phyloP scores from a whole-genome alignment of 35 echinoderm and acorn worm genomes.

The Stichopus chloronotus region DNA sequence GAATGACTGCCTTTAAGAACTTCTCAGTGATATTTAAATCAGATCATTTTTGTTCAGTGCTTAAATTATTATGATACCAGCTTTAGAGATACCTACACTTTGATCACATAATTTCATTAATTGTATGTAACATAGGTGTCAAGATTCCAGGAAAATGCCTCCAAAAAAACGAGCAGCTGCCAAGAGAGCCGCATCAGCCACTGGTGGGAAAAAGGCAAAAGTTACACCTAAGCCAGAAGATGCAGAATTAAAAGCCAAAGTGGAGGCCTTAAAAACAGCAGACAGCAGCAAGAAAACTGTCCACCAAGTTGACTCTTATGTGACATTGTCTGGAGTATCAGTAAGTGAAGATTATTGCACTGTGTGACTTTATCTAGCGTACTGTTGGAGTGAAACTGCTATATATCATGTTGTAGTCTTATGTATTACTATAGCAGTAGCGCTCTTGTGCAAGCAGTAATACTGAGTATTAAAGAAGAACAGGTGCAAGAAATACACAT shows the following conservation, averaged over 20 bases:
- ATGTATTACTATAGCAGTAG: not conserved
- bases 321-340: not conserved
- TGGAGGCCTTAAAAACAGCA: conserved; percentile 72
- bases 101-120: no score
- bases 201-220: conserved; percentile 12
- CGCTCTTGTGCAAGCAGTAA: no score
- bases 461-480: no score
- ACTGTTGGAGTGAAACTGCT: not conserved
- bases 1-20: no score
- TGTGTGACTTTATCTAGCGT: not conserved
- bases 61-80: no score
- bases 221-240: conserved; percentile 38
- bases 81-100: no score
- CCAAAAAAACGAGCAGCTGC: conserved; percentile 17
- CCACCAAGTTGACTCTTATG: conserved; percentile 57
- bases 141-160: conserved; percentile 18
- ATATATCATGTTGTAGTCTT: not conserved
- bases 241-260: conserved; percentile 64
- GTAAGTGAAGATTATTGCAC: not conserved
- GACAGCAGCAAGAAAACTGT: conserved; percentile 74
- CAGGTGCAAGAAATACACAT: not conserved
- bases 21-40: no score
- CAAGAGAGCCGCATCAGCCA: not conserved
- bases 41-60: no score
- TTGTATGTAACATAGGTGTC: no score